Evolutionary conservation across 2,113 vertebrate genomes (phyloP), one percentile per base, ranked within the genome.

Genomic region (Melanocharis versteri): DNA sequence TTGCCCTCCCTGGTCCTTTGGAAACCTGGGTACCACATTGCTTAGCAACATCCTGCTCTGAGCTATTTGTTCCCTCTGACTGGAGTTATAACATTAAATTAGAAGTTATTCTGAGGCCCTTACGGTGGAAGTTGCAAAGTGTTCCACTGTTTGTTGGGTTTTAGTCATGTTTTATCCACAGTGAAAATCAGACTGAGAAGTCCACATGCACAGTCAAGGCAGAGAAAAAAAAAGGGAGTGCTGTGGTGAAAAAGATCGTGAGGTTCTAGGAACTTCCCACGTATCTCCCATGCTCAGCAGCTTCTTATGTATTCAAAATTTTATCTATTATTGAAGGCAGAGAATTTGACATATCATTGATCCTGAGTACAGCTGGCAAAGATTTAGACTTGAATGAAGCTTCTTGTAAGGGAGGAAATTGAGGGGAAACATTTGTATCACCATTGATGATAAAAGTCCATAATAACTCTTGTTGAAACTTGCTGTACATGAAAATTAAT

Each of bases 401-500:
- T 90, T 89, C 85, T 6, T 7, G 3, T 76, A 83, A 85, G 33
- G 84, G 47, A 89, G 79, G 85, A 93, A 94, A 88, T 80, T 45
- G 81, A 91, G 62, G 39, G 75, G 66, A 83, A 94, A 64, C 77
- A 18, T 65, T 96, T 93, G n/a, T 90, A 51, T 89, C 83, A 35
- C 44, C 47, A 47, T 28, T 84, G 72, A 64, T 88, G 80, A 83
- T 90, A 19, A 68, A 95, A 87, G 73, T 81, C 87, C 53, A 7
- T 68, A 82, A 78, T 85, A 92, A 69, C 40, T 93, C 85, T 68
- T 62, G 84, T 24, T 92, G 57, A 92, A 95, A 83, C 84, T 78
- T 70, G 61, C 79, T 85, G 71, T 83, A n/a, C n/a, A 4, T 88
- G 76, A 85, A 95, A 92, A 95, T 81, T 48, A 95, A 89, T 90